Evolutionary conservation across 2,113 vertebrate species (phyloP).

Genomic region (Pongo abelii): DNA sequence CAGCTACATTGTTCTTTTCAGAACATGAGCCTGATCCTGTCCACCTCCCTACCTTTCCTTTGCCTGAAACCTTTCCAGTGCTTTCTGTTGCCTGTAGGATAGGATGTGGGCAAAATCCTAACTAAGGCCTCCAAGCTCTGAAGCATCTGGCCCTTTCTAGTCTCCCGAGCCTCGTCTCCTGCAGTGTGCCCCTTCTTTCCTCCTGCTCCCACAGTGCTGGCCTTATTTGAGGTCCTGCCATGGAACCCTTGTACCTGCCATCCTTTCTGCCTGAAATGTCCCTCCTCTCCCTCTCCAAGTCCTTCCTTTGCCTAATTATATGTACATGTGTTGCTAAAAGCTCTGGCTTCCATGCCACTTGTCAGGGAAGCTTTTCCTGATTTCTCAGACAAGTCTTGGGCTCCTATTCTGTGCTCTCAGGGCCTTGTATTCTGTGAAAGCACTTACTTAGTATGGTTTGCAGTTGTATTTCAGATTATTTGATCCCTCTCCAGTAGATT

Average conservation of each 20-base stretch:
- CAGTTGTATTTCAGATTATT: not conserved
- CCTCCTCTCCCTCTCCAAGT: not conserved
- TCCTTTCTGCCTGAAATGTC: too few species aligned
- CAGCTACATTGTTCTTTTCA: not conserved
- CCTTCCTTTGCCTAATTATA: not conserved
- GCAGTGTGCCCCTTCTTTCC: accelerated
- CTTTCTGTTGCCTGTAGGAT: not conserved
- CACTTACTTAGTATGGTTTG: not conserved
- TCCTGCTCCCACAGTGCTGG: too few species aligned
- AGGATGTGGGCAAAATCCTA: not conserved
- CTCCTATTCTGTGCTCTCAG: not conserved
- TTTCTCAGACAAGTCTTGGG: not conserved
- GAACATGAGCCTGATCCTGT: not conserved
- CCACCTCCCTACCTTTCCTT: not conserved
- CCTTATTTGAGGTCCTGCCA: not conserved
- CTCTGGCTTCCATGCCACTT: not conserved
- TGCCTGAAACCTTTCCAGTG: not conserved
- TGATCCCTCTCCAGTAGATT: not conserved
- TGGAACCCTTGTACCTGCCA: not conserved
- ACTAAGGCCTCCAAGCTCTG: not conserved
- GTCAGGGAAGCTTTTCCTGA: not conserved
- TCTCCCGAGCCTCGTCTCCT: not conserved
- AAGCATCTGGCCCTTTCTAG: not conserved
- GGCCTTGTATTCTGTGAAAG: not conserved
- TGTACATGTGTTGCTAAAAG: not conserved